A percentile compares a stretch with the other conserved stretches of the same genome.
Evolutionary conservation across 2,797 vertebrate genomes (phyloP).

Genomic region (Oophaga sylvatica): DNA sequence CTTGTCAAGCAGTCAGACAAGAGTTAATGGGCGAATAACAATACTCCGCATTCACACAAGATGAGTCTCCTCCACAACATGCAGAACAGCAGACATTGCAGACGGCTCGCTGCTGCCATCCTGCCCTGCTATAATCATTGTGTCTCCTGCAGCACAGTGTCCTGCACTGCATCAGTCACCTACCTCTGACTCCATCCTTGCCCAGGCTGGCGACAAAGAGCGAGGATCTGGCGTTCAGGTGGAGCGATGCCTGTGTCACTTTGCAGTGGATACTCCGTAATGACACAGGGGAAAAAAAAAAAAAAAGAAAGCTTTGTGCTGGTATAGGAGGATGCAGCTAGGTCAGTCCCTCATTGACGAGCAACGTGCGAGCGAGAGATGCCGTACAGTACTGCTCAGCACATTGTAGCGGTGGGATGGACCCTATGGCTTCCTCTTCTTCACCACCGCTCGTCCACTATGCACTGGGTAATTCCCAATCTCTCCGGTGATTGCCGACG

Average conservation of each 20-base stretch:
- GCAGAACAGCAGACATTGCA: slow-evolving; percentile 46
- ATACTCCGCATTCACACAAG: slow-evolving; percentile 21
- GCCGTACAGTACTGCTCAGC: slow-evolving; percentile 48
- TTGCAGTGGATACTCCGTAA: slow-evolving; percentile 44
- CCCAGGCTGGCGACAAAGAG: not conserved
- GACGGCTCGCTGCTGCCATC: slow-evolving; percentile 32
- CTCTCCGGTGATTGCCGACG: slow-evolving; percentile 61
- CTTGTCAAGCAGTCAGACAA: not conserved
- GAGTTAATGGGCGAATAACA: slow-evolving; percentile 29
- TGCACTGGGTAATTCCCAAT: slow-evolving; percentile 54
- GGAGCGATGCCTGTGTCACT: slow-evolving; percentile 20
- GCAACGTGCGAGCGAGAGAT: slow-evolving; percentile 15
- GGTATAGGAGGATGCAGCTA: slow-evolving; percentile 50
- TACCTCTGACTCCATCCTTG: slow-evolving; percentile 40
- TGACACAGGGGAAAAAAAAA: slow-evolving; percentile 29
- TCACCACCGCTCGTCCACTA: slow-evolving; percentile 61
- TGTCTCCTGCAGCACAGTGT: slow-evolving; percentile 49
- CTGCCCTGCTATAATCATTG: slow-evolving; percentile 42
- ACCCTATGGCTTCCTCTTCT: slow-evolving; percentile 61
- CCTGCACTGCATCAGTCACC: slow-evolving; percentile 48
- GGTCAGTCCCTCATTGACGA: slow-evolving; percentile 46
- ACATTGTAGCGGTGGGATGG: slow-evolving; percentile 46
- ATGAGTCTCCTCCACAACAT: slow-evolving; percentile 38
- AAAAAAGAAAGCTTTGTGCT: slow-evolving; percentile 28
- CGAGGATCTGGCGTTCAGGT: slow-evolving; percentile 15